phyloP scores from a whole-genome alignment of 2,797 vertebrate genomes.

The Ciconia nigra region DNA sequence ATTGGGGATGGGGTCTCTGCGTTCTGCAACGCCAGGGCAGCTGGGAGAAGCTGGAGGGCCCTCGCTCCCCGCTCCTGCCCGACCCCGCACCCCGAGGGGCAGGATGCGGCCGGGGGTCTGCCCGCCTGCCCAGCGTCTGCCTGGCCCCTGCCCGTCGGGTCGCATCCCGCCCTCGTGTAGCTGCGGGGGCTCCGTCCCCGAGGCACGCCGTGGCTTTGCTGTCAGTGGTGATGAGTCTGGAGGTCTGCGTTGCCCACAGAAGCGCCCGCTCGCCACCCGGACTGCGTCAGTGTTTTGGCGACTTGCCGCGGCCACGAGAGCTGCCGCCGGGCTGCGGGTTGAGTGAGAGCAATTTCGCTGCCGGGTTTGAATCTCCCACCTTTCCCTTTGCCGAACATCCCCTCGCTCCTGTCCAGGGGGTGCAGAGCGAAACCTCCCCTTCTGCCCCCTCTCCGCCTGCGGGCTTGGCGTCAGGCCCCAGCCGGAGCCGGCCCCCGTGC shows the following conservation, averaged over 20 bases:
- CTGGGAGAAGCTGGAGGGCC: neutral
- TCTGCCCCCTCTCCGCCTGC: neutral
- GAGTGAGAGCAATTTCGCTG: neutral
- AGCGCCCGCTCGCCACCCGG: rapidly evolving
- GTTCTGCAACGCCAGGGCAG: rapidly evolving
- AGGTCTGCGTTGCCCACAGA: neutral
- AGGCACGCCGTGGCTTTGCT: neutral
- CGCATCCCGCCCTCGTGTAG: neutral
- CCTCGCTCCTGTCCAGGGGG: neutral
- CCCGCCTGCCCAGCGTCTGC: neutral
- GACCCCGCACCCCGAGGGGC: neutral
- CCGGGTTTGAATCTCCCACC: neutral
- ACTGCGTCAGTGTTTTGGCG: neutral
- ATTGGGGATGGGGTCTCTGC: neutral
- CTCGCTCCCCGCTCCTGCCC: neutral
- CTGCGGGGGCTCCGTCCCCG: neutral
- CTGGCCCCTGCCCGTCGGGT: neutral
- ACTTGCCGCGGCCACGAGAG: rapidly evolving
- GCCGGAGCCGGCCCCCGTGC: neutral
- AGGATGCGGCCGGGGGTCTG: neutral
- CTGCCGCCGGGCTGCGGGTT: neutral
- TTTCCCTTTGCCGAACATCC: neutral
- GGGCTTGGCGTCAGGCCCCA: neutral
- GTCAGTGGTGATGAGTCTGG: neutral
- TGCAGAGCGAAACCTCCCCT: neutral